Evolutionary conservation across 2,888 invertebrate species (phyloP), one percentile per base, ranked within the genome.

Genomic region (Xestia ashworthii): DNA sequence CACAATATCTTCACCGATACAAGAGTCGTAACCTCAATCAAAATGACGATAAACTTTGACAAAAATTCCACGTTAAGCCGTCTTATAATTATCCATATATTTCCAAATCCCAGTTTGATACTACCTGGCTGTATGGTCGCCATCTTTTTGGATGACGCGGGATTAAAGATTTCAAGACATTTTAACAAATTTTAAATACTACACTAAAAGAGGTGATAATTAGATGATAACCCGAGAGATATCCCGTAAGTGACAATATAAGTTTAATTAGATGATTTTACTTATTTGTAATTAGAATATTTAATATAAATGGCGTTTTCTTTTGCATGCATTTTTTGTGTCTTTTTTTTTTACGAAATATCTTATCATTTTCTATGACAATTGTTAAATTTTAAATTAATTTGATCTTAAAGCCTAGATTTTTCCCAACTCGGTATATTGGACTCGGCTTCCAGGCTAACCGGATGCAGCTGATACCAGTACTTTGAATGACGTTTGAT

Each of bases 11-110:
- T 87, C 92, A 90, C 78, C 90, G 89, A 88, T 93, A 91, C 90
- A 88, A 88, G 87, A 94, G 94, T 94, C 95, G 92, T 96, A 95
- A 96, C 95, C 96, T 96, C 96, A 95, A 96, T 96, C 96, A 96
- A 95, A 96, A 95, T 88, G 94, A 93, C 95, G 93, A 96, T 96
- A 96, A 89, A 96, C 92, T 95, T 96, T 96, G 96, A 96, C 96
- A 96, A 96, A 96, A 96, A 96, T 95, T 96, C 96, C 95, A 95
- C 93, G 92, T 94, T 96, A 96, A 95, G 95, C 95, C 95, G 94
- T 94, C 94, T 95, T 96, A 96, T 96, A 96, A 96, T 96, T 96
- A 96, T 96, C 95, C 95, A 96, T 96, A 96, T 96, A 96, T 96
- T 96, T 96, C 95, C 93, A 91, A 93, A 93, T 93, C 93, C 93